phyloP scores from a whole-genome alignment of 2,888 invertebrate genomes.

The Campoplex capitator region DNA sequence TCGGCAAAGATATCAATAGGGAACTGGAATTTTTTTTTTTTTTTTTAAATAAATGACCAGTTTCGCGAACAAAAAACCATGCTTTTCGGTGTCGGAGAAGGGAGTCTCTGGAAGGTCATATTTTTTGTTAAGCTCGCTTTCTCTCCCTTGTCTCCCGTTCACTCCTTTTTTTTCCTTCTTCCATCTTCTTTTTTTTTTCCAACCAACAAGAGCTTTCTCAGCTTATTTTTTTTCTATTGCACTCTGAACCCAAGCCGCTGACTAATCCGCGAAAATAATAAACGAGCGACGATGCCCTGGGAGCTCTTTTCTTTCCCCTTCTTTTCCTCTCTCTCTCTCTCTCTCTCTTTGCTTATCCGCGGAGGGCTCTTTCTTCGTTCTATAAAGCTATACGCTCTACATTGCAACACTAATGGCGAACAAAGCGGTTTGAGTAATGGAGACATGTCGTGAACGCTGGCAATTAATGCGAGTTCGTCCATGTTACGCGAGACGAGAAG shows the following conservation, averaged over 20 bases:
- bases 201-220: conserved; percentile 14
- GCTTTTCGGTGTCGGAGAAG: conserved; percentile 25
- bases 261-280: conserved; percentile 68
- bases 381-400: conserved; percentile 36
- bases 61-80: conserved; percentile 14
- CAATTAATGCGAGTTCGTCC: conserved; percentile 78
- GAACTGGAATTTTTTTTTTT: background rate
- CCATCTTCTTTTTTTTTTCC: background rate
- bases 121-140: conserved; percentile 32
- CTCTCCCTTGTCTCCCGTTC: conserved; percentile 1
- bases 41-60: background rate
- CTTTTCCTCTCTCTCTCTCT: background rate
- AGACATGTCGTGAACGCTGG: conserved; percentile 78
- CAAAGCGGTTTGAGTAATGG: conserved; percentile 76
- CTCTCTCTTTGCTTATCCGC: conserved; percentile 23
- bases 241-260: conserved; percentile 62
- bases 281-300: conserved; percentile 58
- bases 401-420: conserved; percentile 65
- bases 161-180: background rate
- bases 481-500: conserved; percentile 63
- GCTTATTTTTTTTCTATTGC: conserved; percentile 51
- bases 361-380: conserved; percentile 58
- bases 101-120: conserved; percentile 37
- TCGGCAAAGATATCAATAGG: background rate
- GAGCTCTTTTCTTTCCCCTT: background rate